A percentile compares a stretch with the other conserved stretches of the same genome.
phyloP scores from a whole-genome alignment of 2,888 invertebrate species.

The Agonopterix alstromeriana region DNA sequence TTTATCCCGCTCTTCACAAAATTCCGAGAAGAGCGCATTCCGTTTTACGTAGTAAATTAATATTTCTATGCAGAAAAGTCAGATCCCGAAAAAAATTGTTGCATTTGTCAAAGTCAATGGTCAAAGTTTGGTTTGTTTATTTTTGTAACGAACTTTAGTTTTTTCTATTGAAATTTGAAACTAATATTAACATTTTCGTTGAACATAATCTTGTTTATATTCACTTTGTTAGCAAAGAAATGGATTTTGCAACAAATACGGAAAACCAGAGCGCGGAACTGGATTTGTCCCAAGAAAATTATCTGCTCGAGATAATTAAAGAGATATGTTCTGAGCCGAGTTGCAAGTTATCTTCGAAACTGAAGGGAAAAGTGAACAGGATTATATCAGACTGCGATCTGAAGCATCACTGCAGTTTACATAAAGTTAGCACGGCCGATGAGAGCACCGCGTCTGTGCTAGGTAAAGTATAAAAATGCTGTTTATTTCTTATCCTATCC shows the following conservation, averaged over 20 bases:
- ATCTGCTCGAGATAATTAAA: slow-evolving; percentile 52
- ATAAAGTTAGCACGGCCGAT: slow-evolving; percentile 55
- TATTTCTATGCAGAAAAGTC: too few species aligned
- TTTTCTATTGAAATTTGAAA: background rate
- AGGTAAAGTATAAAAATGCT: too few species aligned
- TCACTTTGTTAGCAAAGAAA: slow-evolving; percentile 14
- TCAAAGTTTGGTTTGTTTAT: too few species aligned
- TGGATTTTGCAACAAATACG: slow-evolving; percentile 51
- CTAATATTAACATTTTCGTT: background rate
- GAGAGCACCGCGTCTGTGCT: slow-evolving; percentile 57
- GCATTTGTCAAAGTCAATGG: too few species aligned
- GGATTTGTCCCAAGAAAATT: slow-evolving; percentile 45
- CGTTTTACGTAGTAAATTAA: too few species aligned
- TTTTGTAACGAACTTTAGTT: background rate
- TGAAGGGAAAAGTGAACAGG: slow-evolving; percentile 53
- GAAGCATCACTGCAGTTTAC: slow-evolving; percentile 53
- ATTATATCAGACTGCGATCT: slow-evolving; percentile 62
- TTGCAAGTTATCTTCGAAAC: slow-evolving; percentile 36
- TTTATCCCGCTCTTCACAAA: too few species aligned
- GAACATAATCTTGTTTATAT: background rate
- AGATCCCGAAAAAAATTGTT: too few species aligned
- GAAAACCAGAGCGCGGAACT: slow-evolving; percentile 30
- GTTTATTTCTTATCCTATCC: too few species aligned
- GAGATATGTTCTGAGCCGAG: slow-evolving; percentile 42
- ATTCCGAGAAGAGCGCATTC: too few species aligned